These are phyloP conservation scores for Eulemur rubriventer DNA, from an alignment of 2,797 vertebrate genomes.

Conservation along the genomic window DNA sequence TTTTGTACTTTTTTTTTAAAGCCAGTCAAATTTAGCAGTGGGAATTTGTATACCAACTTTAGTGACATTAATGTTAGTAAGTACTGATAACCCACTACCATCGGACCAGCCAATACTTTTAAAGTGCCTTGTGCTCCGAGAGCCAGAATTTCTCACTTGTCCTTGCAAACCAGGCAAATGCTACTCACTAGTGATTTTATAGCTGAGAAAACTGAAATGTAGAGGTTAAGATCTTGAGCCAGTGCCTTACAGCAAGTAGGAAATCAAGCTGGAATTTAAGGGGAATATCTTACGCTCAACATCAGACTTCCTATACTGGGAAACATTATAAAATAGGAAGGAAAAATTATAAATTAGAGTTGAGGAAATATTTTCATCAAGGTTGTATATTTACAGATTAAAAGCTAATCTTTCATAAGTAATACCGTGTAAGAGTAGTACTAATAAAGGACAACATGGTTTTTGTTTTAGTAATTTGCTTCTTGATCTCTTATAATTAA, in stretches of 20 bases:
- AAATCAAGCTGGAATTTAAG: slow-evolving; percentile 47
- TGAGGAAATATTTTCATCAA: slow-evolving; percentile 43
- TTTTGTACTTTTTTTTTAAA: background rate
- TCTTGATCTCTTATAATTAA: slow-evolving; percentile 40
- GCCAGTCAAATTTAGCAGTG: background rate
- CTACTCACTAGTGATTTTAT: background rate
- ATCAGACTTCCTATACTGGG: background rate
- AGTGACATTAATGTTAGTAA: background rate
- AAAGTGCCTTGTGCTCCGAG: background rate
- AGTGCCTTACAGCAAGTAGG: background rate
- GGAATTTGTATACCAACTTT: background rate
- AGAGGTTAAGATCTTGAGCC: background rate
- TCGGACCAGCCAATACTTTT: background rate
- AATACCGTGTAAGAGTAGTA: background rate
- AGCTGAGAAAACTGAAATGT: background rate
- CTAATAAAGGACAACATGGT: background rate
- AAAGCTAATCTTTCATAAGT: slow-evolving; percentile 45
- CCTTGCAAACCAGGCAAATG: background rate
- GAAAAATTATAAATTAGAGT: background rate
- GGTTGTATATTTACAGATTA: slow-evolving; percentile 1
- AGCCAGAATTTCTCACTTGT: slow-evolving; percentile 19
- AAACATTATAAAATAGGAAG: background rate
- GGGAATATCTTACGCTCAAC: background rate
- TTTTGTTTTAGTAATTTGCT: slow-evolving; percentile 31
- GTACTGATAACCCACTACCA: background rate